Base-by-base conservation (phyloP, 2,113 vertebrate species). In the Menidia beryllina region DNA sequence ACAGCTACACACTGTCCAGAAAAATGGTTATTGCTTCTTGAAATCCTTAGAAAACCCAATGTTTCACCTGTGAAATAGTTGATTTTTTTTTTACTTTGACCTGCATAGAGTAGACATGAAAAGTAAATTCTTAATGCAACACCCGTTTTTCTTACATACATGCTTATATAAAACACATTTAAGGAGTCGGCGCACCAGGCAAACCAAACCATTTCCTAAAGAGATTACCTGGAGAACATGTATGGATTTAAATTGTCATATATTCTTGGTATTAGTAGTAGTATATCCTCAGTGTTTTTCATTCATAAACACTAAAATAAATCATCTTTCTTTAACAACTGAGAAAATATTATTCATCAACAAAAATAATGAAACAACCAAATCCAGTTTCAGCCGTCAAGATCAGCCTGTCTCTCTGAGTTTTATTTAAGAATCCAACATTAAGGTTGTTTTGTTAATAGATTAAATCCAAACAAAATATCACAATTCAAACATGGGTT, bases 21-120 rank as follows among this genome's bases (percentile, higher is more conserved):
- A 14, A 5, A 5, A 19, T 45, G 41, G 13, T 21, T 52, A 69
- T 17, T 1, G 26, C n/a, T 41, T 47, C 30, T 19, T 25, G 54
- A 34, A 45, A 70, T 61, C 61, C 24, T 61, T 43, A 51, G 59
- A 77, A 63, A 7, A 19, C n/a, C 13, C 19, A n/a, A n/a, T 53
- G 7, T 34, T 34, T 34, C 57, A 2, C 25, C 65, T 61, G 25
- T 56, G 69, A 77, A 71, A 76, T 38, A 21, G 17, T 50, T 54
- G 26, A 65, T 2, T 54, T 62, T 77, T n/a, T n/a, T n/a, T n/a
- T n/a, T n/a, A n/a, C n/a, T n/a, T n/a, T n/a, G n/a, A n/a, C n/a
- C n/a, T n/a, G n/a, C 38, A 39, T 39, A 39, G 3, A 7, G 10
- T 2, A 14, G 3, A 39, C 38, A 39, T 39, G 38, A 39, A 8